Base-by-base conservation (phyloP, 2,797 vertebrate genomes). In the Hapalemur alaotrensis region DNA sequence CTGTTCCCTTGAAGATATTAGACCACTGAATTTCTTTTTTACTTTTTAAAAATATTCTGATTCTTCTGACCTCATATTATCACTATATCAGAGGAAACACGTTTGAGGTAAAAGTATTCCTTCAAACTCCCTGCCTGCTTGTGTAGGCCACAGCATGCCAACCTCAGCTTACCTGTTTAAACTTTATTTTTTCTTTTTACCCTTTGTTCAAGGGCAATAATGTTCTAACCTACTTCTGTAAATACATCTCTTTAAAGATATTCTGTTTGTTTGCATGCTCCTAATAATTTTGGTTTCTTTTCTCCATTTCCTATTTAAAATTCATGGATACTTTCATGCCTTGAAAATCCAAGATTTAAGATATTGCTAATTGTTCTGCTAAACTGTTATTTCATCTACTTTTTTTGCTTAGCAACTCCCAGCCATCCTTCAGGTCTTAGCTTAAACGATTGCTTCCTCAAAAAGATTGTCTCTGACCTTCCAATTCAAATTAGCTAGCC, bases 281-380 rank as follows among this genome's bases (percentile, higher is more conserved):
- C n/a, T 67, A 63, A 82, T 86, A 38, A 48, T 83, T 92, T 95
- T 82, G 15, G 79, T 92, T 95, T 92, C 6, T 81, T 95, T 82
- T 41, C 11, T 13, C 69, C 1, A 38, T 61, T 95, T 96, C n/a
- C 32, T 92, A 4, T 72, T 90, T 75, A 88, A 89, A 30, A 86
- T 18, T 81, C 43, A 54, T 84, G n/a, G 38, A 83, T 43, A 86
- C 35, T 81, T 95, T 85, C 13, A 75, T 63, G 52, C 13, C 32
- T 75, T 93, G 57, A 92, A 90, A 89, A 88, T 82, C 9, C 82
- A 95, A 86, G 5, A 65, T 82, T 85, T 80, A 2, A 78, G 93
- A 59, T 87, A 88, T 72, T 85, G 7, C 22, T 93, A 82, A 59
- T 87, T 95, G 2, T 80, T 93, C 54, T 61, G 12, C 50, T 92